Conservation (phyloP, 2,113 vertebrate genomes). For the Martes martes region DNA sequence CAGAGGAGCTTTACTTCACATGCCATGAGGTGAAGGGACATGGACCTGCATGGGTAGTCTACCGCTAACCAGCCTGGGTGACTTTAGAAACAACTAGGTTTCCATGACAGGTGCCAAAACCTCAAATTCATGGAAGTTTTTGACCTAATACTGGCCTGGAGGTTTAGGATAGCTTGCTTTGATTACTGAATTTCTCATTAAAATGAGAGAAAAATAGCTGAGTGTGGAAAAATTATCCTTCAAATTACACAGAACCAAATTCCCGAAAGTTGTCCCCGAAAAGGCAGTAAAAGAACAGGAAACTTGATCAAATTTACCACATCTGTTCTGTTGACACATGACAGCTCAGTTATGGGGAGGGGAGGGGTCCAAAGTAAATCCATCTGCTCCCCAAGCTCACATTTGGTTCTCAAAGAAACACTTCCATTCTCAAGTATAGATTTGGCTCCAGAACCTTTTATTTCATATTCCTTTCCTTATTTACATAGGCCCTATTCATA, state of each 20-base stretch:
- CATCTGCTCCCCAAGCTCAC: not conserved
- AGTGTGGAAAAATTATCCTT: slow-evolving; percentile 32
- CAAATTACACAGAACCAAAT: not conserved
- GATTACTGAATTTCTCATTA: slow-evolving; percentile 20
- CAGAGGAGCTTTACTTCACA: not conserved
- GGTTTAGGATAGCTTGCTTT: not conserved
- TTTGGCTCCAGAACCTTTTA: not conserved
- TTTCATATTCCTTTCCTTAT: slow-evolving; percentile 15
- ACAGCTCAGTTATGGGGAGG: not conserved
- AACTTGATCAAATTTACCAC: not conserved
- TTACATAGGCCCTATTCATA: not conserved
- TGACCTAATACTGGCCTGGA: not conserved
- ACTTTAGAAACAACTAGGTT: not conserved
- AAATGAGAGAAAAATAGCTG: not conserved
- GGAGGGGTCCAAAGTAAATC: not conserved
- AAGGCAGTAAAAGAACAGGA: not conserved
- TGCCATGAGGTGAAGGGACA: not conserved
- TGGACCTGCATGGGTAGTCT: not conserved
- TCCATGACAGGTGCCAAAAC: slow-evolving; percentile 7
- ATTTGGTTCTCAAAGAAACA: not conserved
- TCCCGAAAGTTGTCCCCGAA: not conserved
- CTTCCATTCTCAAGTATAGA: not conserved
- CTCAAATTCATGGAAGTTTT: not conserved
- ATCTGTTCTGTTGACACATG: not conserved
- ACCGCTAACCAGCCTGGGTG: not conserved